Percentiles rank a stretch among this genome's conserved stretches.
phyloP scores from a whole-genome alignment of 2,888 invertebrate species.

The Ceraclea dissimilis region DNA sequence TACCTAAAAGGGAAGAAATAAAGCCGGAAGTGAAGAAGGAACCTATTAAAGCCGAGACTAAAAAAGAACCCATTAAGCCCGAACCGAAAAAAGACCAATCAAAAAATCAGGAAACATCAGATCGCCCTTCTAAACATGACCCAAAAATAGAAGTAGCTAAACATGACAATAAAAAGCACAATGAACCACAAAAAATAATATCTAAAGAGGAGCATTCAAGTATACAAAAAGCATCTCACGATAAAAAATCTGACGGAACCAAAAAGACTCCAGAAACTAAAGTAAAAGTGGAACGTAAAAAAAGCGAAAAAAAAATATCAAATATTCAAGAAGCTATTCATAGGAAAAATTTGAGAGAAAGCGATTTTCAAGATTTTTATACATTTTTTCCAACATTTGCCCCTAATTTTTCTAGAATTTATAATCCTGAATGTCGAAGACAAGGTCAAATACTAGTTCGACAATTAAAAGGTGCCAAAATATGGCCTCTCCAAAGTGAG shows the following conservation, averaged over 20 bases:
- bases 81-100: conserved; percentile 6
- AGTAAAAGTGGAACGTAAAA: conserved; percentile 25
- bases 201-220: conserved; percentile 21
- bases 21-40: conserved; percentile 11
- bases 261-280: conserved; percentile 9
- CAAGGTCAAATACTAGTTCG: conserved; percentile 61
- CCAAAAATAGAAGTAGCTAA: too few species aligned
- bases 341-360: conserved; percentile 40
- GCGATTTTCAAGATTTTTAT: conserved; percentile 55
- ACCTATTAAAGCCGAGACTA: conserved; percentile 6
- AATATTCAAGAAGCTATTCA: conserved; percentile 31
- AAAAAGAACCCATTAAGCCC: conserved; percentile 8
- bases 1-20: conserved; percentile 22
- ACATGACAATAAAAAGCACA: not conserved
- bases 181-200: conserved; percentile 10
- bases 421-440: conserved; percentile 57
- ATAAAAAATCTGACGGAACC: not conserved
- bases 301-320: conserved; percentile 35
- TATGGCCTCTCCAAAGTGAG: conserved; percentile 69
- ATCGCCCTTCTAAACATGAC: too few species aligned
- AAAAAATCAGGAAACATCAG: conserved; percentile 13
- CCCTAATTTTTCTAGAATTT: conserved; percentile 57
- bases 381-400: conserved; percentile 61
- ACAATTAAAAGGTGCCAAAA: conserved; percentile 58
- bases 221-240: conserved; percentile 7